phyloP scores from a whole-genome alignment of 1,140 invertebrate species.

The Tetramorium alpestre region DNA sequence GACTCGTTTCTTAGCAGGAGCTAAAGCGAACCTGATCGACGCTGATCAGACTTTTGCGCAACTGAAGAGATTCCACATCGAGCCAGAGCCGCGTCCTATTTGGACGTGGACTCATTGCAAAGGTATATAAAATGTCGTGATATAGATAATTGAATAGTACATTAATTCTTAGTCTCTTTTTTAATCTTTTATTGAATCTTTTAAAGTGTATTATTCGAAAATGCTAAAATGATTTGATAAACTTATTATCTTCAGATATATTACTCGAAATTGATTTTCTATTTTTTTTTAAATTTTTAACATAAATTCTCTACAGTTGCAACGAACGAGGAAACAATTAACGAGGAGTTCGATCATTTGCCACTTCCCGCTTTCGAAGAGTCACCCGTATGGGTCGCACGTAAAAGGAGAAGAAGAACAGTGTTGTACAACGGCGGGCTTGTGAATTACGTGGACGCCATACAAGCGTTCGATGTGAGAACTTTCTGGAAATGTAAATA shows the following conservation, averaged over 20 bases:
- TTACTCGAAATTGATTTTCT: neutral
- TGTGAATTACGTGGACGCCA: constrained; percentile 82
- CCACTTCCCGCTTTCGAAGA: constrained; percentile 75
- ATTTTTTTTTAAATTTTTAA: neutral
- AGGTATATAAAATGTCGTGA: constrained; percentile 66
- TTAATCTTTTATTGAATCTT: neutral
- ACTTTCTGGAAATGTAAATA: constrained; percentile 32
- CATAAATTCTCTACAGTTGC: constrained; percentile 49
- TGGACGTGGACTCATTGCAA: constrained; percentile 80
- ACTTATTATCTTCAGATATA: neutral
- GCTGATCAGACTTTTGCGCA: constrained; percentile 78
- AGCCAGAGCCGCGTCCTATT: constrained; percentile 71
- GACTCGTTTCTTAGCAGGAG: constrained; percentile 84
- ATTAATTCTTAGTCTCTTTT: neutral
- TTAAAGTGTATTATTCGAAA: neutral
- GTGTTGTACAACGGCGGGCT: constrained; percentile 68
- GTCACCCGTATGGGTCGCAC: constrained; percentile 62
- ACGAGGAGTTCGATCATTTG: constrained; percentile 81
- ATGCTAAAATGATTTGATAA: neutral
- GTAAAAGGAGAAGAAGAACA: constrained; percentile 67
- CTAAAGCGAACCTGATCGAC: constrained; percentile 76
- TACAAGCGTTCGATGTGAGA: constrained; percentile 84
- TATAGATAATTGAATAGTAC: neutral
- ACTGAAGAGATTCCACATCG: constrained; percentile 80
- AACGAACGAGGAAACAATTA: constrained; percentile 50